Conservation (phyloP, 2,113 vertebrate genomes). For the Dinomys branickii region DNA sequence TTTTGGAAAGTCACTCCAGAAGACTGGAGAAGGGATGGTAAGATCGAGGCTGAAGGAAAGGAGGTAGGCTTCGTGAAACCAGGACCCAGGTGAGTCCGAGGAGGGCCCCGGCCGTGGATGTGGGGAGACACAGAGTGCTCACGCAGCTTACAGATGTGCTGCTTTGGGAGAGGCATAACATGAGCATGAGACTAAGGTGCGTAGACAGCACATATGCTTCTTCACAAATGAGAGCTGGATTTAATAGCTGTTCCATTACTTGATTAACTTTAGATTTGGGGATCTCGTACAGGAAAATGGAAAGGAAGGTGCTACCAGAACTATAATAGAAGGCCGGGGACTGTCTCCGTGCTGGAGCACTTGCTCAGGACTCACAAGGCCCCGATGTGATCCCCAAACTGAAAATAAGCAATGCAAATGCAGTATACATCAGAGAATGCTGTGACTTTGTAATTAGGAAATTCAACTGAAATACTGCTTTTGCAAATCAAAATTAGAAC, state of each 20-base stretch:
- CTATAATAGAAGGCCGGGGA: neutral
- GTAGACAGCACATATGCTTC: neutral
- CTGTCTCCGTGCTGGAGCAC: too few relatives aligned
- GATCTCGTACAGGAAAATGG: neutral
- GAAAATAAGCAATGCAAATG: neutral
- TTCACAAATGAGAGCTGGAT: neutral
- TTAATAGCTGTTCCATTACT: neutral
- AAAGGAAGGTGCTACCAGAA: neutral
- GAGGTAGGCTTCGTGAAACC: neutral
- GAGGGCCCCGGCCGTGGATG: neutral
- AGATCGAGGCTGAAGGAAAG: neutral
- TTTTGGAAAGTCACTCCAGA: neutral
- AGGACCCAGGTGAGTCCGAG: neutral
- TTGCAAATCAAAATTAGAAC: constrained; percentile 22
- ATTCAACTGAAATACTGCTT: constrained; percentile 22
- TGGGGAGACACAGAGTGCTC: too few relatives aligned
- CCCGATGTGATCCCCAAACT: neutral
- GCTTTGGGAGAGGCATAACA: neutral
- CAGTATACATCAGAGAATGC: neutral
- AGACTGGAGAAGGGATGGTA: neutral
- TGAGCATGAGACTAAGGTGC: neutral
- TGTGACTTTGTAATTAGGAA: constrained; percentile 9
- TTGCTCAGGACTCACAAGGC: too few relatives aligned
- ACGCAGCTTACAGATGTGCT: neutral
- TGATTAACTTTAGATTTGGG: neutral